Evolutionary conservation across 35 echinoderm and acorn worm genomes (phyloP), one percentile per base, ranked within the genome.

Genomic region (Strongylocentrotus purpuratus): DNA sequence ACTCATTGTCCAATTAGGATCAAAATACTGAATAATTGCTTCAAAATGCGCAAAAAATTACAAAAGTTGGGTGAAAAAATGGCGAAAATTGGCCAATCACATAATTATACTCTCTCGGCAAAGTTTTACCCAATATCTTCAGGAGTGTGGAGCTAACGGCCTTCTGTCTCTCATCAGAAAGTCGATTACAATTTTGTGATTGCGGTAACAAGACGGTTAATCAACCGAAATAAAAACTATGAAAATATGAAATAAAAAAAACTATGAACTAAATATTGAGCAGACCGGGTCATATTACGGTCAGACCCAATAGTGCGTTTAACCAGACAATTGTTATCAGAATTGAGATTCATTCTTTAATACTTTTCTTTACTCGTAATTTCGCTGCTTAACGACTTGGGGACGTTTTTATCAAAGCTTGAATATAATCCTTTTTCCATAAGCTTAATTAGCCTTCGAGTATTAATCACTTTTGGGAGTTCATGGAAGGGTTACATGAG

Each of bases 351-450:
- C 33, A 89, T 33, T 89, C 33, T 89, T 89, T 78, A n/a, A 78
- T 28, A 55, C 50, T 78, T 78, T 78, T 78, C 65, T 89, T 89
- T 33, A 14, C 45, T 89, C 31, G 12, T 89, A 46, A 25, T 46
- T 89, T 89, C 15, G 33, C 87, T 89, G 32, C 87, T 45, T 89
- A 89, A 89, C 87, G 87, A 89, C 87, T 89, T 89, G 87, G 87
- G 6, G 87, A 89, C 6, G 20, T 89, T 89, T 89, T 33, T 5
- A 11, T 45, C 33, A 31, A 11, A 46, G 87, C n/a, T 18, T 17
- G 87, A 89, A 89, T 89, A 89, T 89, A 89, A 78, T 78, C 65
- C 65, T 22, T 78, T 78, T 78, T 28, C n/a, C 65, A 7, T n/a
- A n/a, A n/a, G 65, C 65, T 78, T n/a, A 78, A 78, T 78, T 78